Percentiles rank a stretch among this genome's conserved stretches.
These are phyloP conservation scores for Ursus arctos DNA, from an alignment of 2,113 vertebrate species.

Conservation along the genomic window DNA sequence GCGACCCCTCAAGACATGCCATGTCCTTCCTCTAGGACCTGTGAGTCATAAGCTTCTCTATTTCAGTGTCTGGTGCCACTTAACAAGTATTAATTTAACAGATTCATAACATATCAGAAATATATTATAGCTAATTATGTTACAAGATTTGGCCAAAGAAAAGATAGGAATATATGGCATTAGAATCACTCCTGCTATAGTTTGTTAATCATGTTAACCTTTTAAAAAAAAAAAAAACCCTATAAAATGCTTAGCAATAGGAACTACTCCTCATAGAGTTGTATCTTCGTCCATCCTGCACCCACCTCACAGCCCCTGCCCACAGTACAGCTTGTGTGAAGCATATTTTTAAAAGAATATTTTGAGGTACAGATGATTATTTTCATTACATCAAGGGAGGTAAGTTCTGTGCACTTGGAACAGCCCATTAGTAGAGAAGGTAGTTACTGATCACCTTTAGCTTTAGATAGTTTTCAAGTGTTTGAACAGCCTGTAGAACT, in stretches of 20 bases:
- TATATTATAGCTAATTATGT: neutral
- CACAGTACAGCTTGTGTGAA: neutral
- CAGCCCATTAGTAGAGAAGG: neutral
- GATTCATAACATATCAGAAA: neutral
- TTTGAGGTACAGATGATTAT: neutral
- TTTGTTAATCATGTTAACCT: neutral
- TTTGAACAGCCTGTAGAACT: slow-evolving; percentile 34
- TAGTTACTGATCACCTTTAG: neutral
- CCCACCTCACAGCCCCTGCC: rapidly evolving
- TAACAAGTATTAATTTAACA: neutral
- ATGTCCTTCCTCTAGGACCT: neutral
- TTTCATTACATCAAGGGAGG: neutral
- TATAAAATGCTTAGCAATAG: neutral
- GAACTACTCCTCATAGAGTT: neutral
- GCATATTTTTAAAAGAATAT: neutral
- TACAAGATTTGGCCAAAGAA: neutral
- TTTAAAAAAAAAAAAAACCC: neutral
- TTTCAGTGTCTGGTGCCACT: neutral
- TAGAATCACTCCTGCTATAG: neutral
- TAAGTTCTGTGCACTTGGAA: neutral
- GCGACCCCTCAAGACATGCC: neutral
- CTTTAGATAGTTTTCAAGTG: neutral
- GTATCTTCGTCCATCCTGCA: neutral
- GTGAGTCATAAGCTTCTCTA: neutral
- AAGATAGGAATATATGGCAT: neutral